These are phyloP conservation scores for Lamellibrachia luymesi DNA, from an alignment of 1,140 invertebrate genomes.

Conservation along the genomic window DNA sequence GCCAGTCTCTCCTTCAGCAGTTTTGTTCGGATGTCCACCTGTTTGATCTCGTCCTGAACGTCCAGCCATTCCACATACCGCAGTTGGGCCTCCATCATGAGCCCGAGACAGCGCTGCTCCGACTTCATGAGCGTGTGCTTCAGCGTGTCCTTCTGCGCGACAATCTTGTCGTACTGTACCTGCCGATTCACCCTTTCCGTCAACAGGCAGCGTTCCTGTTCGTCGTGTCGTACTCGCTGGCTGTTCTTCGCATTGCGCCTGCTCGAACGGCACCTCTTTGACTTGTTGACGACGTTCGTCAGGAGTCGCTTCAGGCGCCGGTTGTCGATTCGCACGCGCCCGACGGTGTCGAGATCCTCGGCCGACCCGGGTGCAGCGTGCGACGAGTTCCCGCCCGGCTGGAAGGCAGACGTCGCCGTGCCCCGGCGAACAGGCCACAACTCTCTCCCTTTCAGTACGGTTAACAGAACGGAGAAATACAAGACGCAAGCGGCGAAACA, in stretches of 20 bases:
- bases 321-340: not conserved
- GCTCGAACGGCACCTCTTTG: not conserved
- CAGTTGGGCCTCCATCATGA: not conserved
- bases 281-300: not conserved
- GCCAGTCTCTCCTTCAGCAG: not conserved
- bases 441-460: not conserved
- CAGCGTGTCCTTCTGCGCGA: not conserved
- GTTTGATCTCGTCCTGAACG: not conserved
- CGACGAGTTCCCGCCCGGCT: too few relatives aligned
- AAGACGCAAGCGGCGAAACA: not conserved
- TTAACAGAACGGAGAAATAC: not conserved
- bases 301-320: not conserved
- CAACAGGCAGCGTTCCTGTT: not conserved
- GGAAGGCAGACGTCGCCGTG: not conserved
- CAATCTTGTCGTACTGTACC: not conserved
- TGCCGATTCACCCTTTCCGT: not conserved
- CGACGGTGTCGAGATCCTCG: not conserved
- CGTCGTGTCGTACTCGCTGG: not conserved
- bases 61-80: not conserved
- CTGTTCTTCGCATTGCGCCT: not conserved
- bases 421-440: too few relatives aligned
- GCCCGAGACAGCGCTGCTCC: not conserved
- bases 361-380: too few relatives aligned
- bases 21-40: not conserved
- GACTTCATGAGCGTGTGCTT: not conserved